Base-by-base conservation (phyloP, 2,797 vertebrate species). In the Pagetopsis macropterus region DNA sequence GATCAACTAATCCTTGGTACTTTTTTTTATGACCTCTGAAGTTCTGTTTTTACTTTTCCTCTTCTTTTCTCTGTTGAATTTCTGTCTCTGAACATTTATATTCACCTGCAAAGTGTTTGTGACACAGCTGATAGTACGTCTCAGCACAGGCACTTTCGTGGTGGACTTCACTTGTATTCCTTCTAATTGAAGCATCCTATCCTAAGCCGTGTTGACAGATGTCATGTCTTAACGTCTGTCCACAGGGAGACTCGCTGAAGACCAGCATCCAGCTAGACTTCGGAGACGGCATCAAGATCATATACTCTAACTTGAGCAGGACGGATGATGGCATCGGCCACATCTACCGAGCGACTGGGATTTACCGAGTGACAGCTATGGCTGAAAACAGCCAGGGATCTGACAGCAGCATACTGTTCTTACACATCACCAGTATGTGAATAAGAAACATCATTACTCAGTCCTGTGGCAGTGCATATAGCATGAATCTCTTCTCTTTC, bases 221-320 rank as follows among this genome's bases (percentile, higher is more conserved):
- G 76, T 77, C 69, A 48, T 89, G 87, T 87, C 70, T 84, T 57
- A 57, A 75, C 65, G n/a, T 76, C 59, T 82, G 50, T 87, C 80
- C 80, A 6, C 92, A 99, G 98, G 97, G 97, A 49, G 96, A 98
- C 87, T 95, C 96, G 5, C 94, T 95, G 76, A 96, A 94, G 85
- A 98, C 96, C 72, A 98, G 96, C 80, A 95, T 99, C 76, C 96
- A 97, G 87, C 92, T 99, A 44, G 97, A 99, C 91, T 99, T 99
- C 57, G 98, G 97, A 70, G 97, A 99, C 0, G 97, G 98, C 64
- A 96, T 96, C 84, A 96, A 96, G 0, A 96, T 99, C 81, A 97
- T 96, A 67, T 99, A 97, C 61, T 96, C 97, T 75, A 99, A 98
- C 92, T 96, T 98, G 91, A 99, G 97, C 88, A 94, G 96, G 49